Evolutionary conservation across 2,113 vertebrate genomes (phyloP).

Genomic region (Columba livia): DNA sequence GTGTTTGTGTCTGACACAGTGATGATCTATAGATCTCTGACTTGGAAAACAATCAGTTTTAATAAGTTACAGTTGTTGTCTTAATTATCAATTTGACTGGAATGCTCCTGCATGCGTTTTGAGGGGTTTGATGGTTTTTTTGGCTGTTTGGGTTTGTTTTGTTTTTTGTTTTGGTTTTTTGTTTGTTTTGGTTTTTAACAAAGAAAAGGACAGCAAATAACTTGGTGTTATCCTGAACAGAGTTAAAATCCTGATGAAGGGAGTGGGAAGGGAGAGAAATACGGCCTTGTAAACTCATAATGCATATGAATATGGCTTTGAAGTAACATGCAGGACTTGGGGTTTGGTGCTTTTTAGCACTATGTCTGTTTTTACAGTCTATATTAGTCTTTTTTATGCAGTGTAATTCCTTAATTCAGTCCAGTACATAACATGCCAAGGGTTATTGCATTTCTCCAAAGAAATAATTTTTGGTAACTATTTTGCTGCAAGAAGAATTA

Average conservation of each 20-base stretch:
- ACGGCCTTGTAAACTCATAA: neutral
- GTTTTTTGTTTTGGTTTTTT: too few species aligned
- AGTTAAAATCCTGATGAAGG: neutral
- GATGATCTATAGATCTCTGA: neutral
- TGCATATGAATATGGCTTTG: neutral
- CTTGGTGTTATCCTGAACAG: neutral
- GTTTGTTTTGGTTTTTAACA: neutral
- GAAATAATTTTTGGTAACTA: neutral
- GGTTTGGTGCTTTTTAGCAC: neutral
- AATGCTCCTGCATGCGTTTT: neutral
- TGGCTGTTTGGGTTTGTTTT: too few species aligned
- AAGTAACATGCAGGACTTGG: neutral
- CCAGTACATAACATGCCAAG: neutral
- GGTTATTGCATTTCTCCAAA: neutral
- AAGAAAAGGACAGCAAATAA: neutral
- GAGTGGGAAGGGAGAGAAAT: neutral
- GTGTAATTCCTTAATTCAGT: neutral
- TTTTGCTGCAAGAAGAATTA: neutral
- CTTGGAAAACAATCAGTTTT: neutral
- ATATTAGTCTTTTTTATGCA: neutral
- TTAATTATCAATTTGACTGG: neutral
- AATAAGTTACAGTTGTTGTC: neutral
- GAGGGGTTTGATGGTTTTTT: neutral
- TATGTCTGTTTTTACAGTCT: neutral
- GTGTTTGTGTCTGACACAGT: neutral